Base-by-base conservation (phyloP, 1,140 invertebrate species). In the Zaprionus gabonicus region DNA sequence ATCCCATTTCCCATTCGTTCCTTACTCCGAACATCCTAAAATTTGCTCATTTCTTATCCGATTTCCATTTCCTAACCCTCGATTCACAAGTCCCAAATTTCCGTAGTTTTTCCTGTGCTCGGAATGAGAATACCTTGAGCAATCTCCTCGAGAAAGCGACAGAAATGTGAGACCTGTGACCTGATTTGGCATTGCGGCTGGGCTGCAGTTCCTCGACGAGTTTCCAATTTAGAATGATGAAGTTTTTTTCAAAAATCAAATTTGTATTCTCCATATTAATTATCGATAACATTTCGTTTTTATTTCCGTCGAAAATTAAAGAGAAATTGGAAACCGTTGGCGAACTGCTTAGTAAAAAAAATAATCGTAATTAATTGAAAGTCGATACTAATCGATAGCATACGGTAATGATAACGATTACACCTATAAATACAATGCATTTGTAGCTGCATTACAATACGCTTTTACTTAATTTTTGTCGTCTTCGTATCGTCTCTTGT, bases 121-220 rank as follows among this genome's bases (percentile, higher is more conserved):
- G 38, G 3, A n/a, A 63, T 15, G 13, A 27, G 23, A 28, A 36
- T 10, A 63, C n/a, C 70, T 25, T 38, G 44, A 49, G 59, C 66
- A 59, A 75, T 56, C 44, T 55, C 28, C 41, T 25, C 46, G 46
- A 51, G 53, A 27, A 57, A 49, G 25, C 59, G 70, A 73, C 63
- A 77, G 58, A 77, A 68, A 73, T 77, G 75, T 77, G 75, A 77
- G 71, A 77, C 64, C 75, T 77, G 75, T 77, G 75, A 77, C 75
- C 75, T 74, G 75, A 77, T 74, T 77, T 77, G 75, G 75, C 64
- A 73, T 67, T 57, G 70, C 70, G 70, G 70, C 69, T 77, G 74
- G 55, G 20, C 46, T 23, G 46, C 46, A 51, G 46, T 10, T 51
- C 46, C 9, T 6, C 23, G 3, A 12, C 46, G 46, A 51, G 46